Conservation (phyloP, 2,113 vertebrate species). For the Pedionomus torquatus region DNA sequence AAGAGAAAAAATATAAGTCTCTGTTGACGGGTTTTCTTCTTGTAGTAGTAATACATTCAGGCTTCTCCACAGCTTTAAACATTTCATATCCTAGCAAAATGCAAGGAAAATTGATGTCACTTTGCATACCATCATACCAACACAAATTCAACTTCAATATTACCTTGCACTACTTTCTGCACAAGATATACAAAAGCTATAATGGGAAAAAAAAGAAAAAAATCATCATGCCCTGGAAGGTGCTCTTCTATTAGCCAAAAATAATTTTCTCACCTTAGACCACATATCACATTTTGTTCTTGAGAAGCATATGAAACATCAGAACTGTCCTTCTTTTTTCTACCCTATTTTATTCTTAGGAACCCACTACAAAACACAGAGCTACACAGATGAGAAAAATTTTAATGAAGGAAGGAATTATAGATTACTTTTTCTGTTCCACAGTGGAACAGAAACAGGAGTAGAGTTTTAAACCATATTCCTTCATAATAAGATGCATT, state of each 20-base stretch:
- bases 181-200: neutral
- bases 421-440: neutral
- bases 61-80: neutral
- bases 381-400: neutral
- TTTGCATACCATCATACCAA: neutral
- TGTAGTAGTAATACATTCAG: neutral
- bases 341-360: neutral
- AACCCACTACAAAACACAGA: neutral
- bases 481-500: neutral
- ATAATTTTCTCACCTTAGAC: neutral
- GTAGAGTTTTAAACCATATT: neutral
- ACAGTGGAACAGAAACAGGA: neutral
- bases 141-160: neutral
- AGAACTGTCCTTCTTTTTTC: neutral
- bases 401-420: neutral
- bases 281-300: neutral
- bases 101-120: neutral
- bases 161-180: neutral
- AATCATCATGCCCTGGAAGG: neutral
- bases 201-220: accelerated
- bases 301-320: neutral
- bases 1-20: neutral
- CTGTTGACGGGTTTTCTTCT: neutral
- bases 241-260: neutral
- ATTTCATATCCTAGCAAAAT: neutral